These are phyloP conservation scores for Etheostoma cragini DNA, from an alignment of 2,113 vertebrate genomes.

Conservation along the genomic window DNA sequence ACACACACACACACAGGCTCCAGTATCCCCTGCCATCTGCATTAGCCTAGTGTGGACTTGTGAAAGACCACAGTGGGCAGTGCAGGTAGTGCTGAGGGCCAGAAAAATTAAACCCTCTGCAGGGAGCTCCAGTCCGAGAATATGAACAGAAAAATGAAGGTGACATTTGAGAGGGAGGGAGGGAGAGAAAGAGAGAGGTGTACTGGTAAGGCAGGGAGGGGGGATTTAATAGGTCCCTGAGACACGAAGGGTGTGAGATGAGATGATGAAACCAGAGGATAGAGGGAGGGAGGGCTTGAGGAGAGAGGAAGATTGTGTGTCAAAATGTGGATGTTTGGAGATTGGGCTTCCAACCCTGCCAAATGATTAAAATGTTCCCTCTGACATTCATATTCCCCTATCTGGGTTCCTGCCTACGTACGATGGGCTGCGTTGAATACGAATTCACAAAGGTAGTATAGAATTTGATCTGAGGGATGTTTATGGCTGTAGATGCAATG, in stretches of 20 bases:
- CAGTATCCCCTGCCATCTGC: conserved; percentile 31
- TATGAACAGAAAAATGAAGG: conserved; percentile 83
- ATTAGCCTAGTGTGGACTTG: conserved; percentile 28
- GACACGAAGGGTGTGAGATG: conserved; percentile 83
- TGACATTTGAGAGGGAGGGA: conserved; percentile 75
- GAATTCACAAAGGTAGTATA: conserved; percentile 68
- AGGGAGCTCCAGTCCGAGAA: conserved; percentile 67
- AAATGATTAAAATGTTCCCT: conserved; percentile 85
- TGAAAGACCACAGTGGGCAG: conserved; percentile 43
- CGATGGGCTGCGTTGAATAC: conserved; percentile 61
- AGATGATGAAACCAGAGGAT: conserved; percentile 82
- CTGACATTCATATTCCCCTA: conserved; percentile 83
- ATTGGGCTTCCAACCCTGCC: conserved; percentile 83
- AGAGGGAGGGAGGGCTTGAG: conserved; percentile 70
- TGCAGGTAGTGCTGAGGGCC: conserved; percentile 49
- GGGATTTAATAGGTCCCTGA: conserved; percentile 84
- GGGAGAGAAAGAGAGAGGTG: conserved; percentile 75
- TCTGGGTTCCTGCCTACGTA: conserved; percentile 74
- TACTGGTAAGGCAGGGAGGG: conserved; percentile 83
- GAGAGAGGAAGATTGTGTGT: conserved; percentile 82
- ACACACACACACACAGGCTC: conserved; percentile 42
- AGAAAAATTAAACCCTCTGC: conserved; percentile 74
- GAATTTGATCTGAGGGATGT: conserved; percentile 71
- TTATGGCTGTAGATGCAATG: conserved; percentile 68
- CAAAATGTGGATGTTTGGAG: conserved; percentile 85